A percentile compares a stretch with the other conserved stretches of the same genome.
Conservation (phyloP, 2,113 vertebrate species). For the Progne subis region DNA sequence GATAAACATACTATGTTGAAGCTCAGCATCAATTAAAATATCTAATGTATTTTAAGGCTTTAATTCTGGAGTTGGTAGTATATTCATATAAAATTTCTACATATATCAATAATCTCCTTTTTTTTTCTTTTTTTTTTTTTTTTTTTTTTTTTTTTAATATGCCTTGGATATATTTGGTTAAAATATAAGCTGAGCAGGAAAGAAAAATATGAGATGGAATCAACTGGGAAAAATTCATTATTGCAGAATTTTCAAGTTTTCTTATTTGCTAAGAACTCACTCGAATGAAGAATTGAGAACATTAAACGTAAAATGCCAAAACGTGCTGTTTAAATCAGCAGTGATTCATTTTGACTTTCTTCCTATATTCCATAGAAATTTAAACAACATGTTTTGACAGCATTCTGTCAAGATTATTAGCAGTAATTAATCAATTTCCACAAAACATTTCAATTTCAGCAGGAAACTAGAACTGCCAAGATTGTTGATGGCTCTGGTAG, state of each 20-base stretch:
- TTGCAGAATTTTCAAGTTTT: not conserved
- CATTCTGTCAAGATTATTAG: conserved; percentile 14
- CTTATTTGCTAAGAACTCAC: not conserved
- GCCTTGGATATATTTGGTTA: not conserved
- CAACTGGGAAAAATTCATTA: accelerated
- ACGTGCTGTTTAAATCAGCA: not conserved
- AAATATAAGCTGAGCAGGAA: not conserved
- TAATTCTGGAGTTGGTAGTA: not conserved
- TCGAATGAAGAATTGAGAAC: not conserved
- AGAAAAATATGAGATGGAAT: not conserved
- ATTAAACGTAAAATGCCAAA: not conserved
- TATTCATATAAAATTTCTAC: not conserved
- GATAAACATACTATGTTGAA: not conserved
- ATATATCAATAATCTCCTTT: not conserved
- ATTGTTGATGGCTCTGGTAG: not conserved
- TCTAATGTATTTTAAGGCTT: not conserved
- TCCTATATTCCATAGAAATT: not conserved
- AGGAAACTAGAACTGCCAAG: not conserved
- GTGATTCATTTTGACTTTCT: not conserved
- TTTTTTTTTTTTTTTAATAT: not conserved
- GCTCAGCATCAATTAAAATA: not conserved
- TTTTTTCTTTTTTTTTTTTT: too few species aligned
- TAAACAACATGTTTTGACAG: conserved; percentile 17
- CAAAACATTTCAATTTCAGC: not conserved
- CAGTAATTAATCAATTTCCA: not conserved